These are phyloP conservation scores for Toxotes chatareus DNA, from an alignment of 2,113 vertebrate species.

Conservation along the genomic window DNA sequence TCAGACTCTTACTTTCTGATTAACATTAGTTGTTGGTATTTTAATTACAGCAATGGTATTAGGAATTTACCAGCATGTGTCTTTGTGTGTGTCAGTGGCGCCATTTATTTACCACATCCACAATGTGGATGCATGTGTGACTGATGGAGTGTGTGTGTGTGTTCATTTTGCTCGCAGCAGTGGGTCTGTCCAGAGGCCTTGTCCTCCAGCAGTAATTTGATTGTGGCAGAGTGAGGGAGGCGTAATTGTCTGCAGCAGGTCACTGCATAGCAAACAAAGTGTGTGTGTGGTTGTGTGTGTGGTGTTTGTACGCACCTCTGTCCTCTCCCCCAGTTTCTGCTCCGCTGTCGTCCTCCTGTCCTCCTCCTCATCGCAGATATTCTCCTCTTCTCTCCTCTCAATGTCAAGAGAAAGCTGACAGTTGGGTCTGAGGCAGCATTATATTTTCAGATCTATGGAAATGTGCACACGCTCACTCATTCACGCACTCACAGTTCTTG, in stretches of 20 bases:
- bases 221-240: constrained; percentile 66
- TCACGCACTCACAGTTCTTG: constrained; percentile 14
- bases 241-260: constrained; percentile 72
- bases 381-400: constrained; percentile 55
- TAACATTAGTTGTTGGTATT: background rate
- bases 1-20: background rate
- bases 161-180: constrained; percentile 31
- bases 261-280: constrained; percentile 58
- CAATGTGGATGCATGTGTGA: background rate
- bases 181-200: constrained; percentile 55
- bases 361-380: background rate
- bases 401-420: constrained; percentile 81
- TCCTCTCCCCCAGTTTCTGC: constrained; percentile 4
- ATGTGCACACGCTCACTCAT: constrained; percentile 41
- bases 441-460: constrained; percentile 73
- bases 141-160: background rate
- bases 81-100: background rate
- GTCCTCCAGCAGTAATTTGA: constrained; percentile 77
- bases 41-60: background rate
- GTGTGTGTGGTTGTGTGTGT: constrained; percentile 48
- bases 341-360: background rate
- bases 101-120: no score
- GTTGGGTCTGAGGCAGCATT: constrained; percentile 73
- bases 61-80: background rate
- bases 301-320: background rate